Conservation (phyloP, 2,113 vertebrate genomes). For the Myodes glareolus region DNA sequence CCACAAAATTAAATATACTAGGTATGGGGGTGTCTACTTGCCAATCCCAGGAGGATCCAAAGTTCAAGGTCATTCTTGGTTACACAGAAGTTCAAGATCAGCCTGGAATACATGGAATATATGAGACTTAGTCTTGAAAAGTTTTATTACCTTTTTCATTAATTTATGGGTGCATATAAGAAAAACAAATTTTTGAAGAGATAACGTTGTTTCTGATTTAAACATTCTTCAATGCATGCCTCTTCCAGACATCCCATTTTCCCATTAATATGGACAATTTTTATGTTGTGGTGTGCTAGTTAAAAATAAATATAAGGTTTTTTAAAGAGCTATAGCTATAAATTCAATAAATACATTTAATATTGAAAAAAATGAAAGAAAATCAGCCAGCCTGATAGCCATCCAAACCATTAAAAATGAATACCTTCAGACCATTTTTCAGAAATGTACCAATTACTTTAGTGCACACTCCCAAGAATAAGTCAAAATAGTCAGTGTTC, state of each 20-base stretch:
- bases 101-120: neutral
- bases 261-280: neutral
- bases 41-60: neutral
- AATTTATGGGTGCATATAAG: neutral
- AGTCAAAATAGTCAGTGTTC: neutral
- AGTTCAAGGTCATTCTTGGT: neutral
- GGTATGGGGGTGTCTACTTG: neutral
- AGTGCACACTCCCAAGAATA: neutral
- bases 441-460: neutral
- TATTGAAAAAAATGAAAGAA: neutral
- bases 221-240: neutral
- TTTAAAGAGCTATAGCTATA: neutral
- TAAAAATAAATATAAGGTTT: neutral
- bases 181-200: neutral
- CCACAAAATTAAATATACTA: neutral
- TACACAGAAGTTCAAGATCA: neutral
- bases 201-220: neutral
- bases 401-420: neutral
- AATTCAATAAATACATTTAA: neutral
- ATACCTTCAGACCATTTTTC: neutral
- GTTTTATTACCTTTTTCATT: neutral
- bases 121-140: neutral
- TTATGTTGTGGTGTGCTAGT: neutral
- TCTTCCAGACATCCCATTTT: neutral
- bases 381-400: neutral